Percentiles rank a stretch among this genome's conserved stretches.
Evolutionary conservation across 2,888 invertebrate genomes (phyloP).

Genomic region (Temnothorax ravouxi): DNA sequence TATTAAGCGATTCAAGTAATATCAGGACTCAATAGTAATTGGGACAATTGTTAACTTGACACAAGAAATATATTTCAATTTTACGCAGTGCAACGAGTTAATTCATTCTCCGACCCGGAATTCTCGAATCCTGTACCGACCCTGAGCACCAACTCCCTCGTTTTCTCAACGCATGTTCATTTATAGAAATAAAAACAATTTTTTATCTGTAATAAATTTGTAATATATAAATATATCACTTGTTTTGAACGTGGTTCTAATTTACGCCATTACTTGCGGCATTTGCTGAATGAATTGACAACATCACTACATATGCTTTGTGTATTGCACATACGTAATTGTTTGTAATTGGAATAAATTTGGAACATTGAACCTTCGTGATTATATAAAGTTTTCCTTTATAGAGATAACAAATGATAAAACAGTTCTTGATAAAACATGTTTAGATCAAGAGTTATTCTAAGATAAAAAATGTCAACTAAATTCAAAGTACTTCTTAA

Average conservation of each 20-base stretch:
- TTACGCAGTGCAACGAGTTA: no score
- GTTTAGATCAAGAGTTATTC: not conserved
- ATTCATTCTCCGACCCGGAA: no score
- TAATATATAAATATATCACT: no score
- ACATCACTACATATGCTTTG: not conserved
- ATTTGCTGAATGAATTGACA: slow-evolving; percentile 20
- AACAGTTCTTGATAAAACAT: not conserved
- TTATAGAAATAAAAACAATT: slow-evolving; percentile 1
- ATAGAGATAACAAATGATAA: not conserved
- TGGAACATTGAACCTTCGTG: slow-evolving; percentile 2
- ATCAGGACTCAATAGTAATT: no score
- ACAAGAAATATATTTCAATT: no score
- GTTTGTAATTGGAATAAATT: slow-evolving; percentile 45
- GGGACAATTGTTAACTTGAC: no score
- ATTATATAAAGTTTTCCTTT: not conserved
- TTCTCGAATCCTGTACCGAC: no score
- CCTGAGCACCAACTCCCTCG: no score
- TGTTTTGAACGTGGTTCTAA: slow-evolving; percentile 35
- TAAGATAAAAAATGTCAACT: not conserved
- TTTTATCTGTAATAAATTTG: not conserved
- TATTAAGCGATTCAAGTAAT: no score
- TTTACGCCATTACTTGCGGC: slow-evolving; percentile 28
- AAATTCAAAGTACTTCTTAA: not conserved
- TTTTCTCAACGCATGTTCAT: not conserved
- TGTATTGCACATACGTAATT: not conserved